phyloP scores from a whole-genome alignment of 1,140 invertebrate genomes.

The Paraescarpia echinospica region DNA sequence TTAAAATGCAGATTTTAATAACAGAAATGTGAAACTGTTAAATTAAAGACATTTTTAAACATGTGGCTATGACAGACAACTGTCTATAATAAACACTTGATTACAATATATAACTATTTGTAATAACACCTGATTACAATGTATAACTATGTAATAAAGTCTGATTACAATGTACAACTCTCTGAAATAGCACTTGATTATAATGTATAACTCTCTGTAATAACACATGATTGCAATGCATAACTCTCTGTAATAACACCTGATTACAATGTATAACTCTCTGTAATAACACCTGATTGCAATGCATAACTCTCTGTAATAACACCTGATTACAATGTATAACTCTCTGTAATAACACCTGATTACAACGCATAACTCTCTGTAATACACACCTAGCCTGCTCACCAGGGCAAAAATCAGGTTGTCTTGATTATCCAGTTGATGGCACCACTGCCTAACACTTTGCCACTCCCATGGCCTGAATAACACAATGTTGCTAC shows the following conservation, averaged over 20 bases:
- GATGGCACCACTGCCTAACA: background rate
- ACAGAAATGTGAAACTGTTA: no score
- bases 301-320: background rate
- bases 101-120: no score
- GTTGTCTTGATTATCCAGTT: background rate
- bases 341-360: conserved; percentile 9
- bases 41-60: no score
- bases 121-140: no score
- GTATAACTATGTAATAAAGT: no score
- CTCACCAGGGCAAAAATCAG: background rate
- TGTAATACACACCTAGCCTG: background rate
- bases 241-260: background rate
- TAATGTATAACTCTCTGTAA: no score
- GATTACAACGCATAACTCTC: no score
- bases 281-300: background rate
- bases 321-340: background rate
- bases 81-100: no score
- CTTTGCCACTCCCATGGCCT: background rate
- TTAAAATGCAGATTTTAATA: background rate
- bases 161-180: no score
- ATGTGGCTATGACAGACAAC: no score
- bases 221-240: no score
- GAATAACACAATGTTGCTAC: background rate
- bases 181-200: no score
- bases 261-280: conserved; percentile 21